These are phyloP conservation scores for Gisinianus flammeolus DNA, from an alignment of 2,888 invertebrate species.

Conservation along the genomic window DNA sequence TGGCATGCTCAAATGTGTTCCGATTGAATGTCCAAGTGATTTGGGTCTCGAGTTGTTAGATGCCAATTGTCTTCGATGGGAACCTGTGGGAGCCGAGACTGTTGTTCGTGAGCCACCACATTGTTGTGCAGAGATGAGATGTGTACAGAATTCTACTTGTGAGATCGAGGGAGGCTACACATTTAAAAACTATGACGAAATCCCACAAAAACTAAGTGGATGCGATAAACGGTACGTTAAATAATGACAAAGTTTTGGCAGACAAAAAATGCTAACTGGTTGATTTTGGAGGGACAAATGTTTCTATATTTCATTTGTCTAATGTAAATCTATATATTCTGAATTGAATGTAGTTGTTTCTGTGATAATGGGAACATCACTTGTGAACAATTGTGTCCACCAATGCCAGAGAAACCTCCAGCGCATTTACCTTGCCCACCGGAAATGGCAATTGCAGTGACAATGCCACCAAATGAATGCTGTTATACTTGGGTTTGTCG, in stretches of 20 bases:
- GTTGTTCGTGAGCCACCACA: slow-evolving; percentile 75
- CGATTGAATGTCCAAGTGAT: slow-evolving; percentile 81
- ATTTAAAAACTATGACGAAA: slow-evolving; percentile 79
- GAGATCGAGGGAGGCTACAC: slow-evolving; percentile 68
- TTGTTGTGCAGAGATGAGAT: slow-evolving; percentile 81
- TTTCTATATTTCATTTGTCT: too few relatives aligned
- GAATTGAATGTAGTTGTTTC: too few relatives aligned
- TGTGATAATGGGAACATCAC: slow-evolving; percentile 87
- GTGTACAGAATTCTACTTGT: slow-evolving; percentile 83
- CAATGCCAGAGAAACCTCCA: slow-evolving; percentile 78
- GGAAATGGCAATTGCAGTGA: slow-evolving; percentile 70
- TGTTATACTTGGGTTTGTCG: slow-evolving; percentile 77
- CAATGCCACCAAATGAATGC: slow-evolving; percentile 78
- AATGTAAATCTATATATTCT: too few relatives aligned
- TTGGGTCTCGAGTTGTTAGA: slow-evolving; percentile 85
- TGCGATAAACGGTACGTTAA: too few relatives aligned
- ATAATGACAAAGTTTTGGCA: too few relatives aligned
- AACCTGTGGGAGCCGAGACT: slow-evolving; percentile 73
- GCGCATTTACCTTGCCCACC: slow-evolving; percentile 73
- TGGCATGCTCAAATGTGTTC: slow-evolving; percentile 74
- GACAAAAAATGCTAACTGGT: too few relatives aligned
- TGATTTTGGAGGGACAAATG: too few relatives aligned
- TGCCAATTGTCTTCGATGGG: slow-evolving; percentile 85
- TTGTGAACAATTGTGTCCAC: slow-evolving; percentile 81
- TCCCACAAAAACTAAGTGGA: slow-evolving; percentile 77